Percentiles rank a stretch among this genome's conserved stretches.
Evolutionary conservation across 2,113 vertebrate genomes (phyloP).

Genomic region (Pterocles orientalis): DNA sequence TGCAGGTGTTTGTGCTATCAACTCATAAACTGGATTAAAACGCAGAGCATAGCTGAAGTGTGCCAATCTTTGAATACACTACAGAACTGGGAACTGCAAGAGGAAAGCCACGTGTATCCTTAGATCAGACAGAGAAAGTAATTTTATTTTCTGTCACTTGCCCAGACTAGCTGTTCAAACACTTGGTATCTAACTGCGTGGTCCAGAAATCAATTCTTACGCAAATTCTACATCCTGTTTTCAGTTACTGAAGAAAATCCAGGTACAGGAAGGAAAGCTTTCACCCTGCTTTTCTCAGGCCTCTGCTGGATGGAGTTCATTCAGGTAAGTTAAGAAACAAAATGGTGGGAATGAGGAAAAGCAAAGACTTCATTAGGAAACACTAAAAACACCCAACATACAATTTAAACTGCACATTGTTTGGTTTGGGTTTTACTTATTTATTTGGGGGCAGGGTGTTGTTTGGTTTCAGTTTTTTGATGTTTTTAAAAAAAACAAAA

Average conservation of each 20-base stretch:
- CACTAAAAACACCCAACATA: not conserved
- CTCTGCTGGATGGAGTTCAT: not conserved
- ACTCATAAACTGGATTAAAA: not conserved
- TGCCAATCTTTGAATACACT: not conserved
- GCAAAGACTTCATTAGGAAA: not conserved
- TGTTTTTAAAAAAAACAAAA: not conserved
- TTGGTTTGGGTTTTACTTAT: not conserved
- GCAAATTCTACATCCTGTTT: not conserved
- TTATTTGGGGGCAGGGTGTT: too few species aligned
- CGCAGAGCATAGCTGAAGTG: not conserved
- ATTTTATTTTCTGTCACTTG: not conserved
- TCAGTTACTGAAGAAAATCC: not conserved
- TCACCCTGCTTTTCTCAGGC: not conserved
- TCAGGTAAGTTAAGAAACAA: not conserved
- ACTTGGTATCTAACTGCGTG: not conserved
- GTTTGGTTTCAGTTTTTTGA: too few species aligned
- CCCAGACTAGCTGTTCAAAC: not conserved
- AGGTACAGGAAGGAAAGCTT: not conserved
- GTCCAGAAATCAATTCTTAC: not conserved
- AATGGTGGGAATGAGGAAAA: not conserved
- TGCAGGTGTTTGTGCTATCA: not conserved
- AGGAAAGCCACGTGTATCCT: not conserved
- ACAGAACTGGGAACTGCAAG: too few species aligned
- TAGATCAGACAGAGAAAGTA: not conserved
- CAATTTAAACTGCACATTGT: not conserved